Conservation (phyloP, 1,140 invertebrate species). For the Drosophila bipectinata region DNA sequence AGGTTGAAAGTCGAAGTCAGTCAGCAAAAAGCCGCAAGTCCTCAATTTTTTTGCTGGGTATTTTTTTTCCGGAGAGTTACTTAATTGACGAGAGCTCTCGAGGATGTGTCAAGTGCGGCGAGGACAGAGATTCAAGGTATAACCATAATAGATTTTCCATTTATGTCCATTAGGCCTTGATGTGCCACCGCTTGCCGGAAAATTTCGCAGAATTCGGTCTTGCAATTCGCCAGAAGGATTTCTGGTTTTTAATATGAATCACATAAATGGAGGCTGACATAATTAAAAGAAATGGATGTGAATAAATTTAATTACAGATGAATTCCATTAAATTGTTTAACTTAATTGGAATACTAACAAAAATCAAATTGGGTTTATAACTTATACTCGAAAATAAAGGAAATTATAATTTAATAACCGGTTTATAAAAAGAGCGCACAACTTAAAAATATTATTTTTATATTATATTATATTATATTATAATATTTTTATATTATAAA, state of each 20-base stretch:
- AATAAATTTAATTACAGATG: neutral
- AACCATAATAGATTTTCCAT: slow-evolving; percentile 75
- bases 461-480: too few species aligned
- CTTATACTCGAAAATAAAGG: too few species aligned
- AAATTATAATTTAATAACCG: too few species aligned
- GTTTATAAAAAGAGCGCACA: too few species aligned
- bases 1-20: slow-evolving; percentile 68
- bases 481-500: too few species aligned
- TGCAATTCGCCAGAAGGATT: neutral
- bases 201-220: slow-evolving; percentile 13
- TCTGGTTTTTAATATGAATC: slow-evolving; percentile 19
- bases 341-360: neutral
- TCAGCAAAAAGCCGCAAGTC: slow-evolving; percentile 22
- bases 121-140: slow-evolving; percentile 20
- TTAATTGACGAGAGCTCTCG: slow-evolving; percentile 69
- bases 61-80: slow-evolving; percentile 5
- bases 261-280: slow-evolving; percentile 18
- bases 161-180: slow-evolving; percentile 67
- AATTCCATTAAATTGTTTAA: neutral
- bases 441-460: too few species aligned
- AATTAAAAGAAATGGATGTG: slow-evolving; percentile 19
- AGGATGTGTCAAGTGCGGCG: slow-evolving; percentile 47
- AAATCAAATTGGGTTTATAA: too few species aligned
- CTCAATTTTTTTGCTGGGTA: slow-evolving; percentile 1
- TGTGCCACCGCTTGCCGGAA: neutral